These are phyloP conservation scores for Nomada fucata DNA, from an alignment of 2,888 invertebrate genomes.

Conservation along the genomic window DNA sequence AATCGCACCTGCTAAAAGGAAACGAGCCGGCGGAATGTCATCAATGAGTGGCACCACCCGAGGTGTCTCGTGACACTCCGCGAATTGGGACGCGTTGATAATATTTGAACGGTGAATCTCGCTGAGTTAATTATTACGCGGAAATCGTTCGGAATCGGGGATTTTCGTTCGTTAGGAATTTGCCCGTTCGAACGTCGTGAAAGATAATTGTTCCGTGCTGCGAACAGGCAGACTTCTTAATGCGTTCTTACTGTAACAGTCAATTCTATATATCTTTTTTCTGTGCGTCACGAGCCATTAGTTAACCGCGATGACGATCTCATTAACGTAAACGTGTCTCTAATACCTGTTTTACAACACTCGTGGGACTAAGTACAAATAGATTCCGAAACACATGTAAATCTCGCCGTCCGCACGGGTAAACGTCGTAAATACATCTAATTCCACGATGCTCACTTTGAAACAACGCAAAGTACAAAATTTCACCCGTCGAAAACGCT, in stretches of 20 bases:
- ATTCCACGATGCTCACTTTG: no score
- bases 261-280: neutral
- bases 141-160: neutral
- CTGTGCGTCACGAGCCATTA: neutral
- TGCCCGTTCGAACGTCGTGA: no score
- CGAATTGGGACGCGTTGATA: neutral
- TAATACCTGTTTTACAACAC: conserved; percentile 3
- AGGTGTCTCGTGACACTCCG: neutral
- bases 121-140: neutral
- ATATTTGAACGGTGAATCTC: neutral
- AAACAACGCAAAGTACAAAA: no score
- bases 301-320: neutral
- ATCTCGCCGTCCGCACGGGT: no score
- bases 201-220: no score
- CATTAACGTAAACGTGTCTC: neutral
- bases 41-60: neutral
- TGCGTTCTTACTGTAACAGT: neutral
- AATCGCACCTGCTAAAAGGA: conserved; percentile 2
- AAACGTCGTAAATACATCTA: no score
- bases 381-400: neutral
- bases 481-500: no score
- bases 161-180: no score
- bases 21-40: neutral
- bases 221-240: neutral
- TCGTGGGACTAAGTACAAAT: neutral